A percentile compares a stretch with the other conserved stretches of the same genome.
Conservation (phyloP, 2,888 invertebrate species). For the Bellardia bayeri region DNA sequence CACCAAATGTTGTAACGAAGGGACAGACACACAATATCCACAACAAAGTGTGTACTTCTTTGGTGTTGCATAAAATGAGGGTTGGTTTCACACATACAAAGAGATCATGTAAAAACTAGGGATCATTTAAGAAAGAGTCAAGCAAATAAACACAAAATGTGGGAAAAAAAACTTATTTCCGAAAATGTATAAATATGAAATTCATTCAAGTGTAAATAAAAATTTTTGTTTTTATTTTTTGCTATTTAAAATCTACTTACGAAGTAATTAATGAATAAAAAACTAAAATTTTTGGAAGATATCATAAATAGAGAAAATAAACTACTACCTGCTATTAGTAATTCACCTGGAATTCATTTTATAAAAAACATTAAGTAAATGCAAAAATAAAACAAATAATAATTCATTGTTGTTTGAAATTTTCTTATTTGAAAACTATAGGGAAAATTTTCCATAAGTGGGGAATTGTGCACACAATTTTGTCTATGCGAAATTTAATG, state of each 20-base stretch:
- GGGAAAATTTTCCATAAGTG: background rate
- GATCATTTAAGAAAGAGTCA: constrained; percentile 31
- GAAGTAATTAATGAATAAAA: constrained; percentile 15
- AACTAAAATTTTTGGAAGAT: constrained; percentile 28
- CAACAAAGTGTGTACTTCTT: constrained; percentile 5
- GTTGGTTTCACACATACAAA: constrained; percentile 29
- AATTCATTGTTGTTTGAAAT: background rate
- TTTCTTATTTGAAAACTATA: background rate
- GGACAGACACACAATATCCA: background rate
- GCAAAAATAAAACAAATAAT: background rate
- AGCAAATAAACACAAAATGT: constrained; percentile 44
- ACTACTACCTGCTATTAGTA: constrained; percentile 37
- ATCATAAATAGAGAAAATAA: constrained; percentile 14
- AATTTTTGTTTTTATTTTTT: constrained; percentile 9
- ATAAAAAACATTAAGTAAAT: constrained; percentile 21
- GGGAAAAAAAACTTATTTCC: constrained; percentile 58
- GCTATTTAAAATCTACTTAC: constrained; percentile 4
- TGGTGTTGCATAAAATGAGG: constrained; percentile 5
- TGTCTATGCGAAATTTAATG: no score
- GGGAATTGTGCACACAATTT: background rate
- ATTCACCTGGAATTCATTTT: constrained; percentile 28
- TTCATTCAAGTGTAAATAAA: constrained; percentile 59
- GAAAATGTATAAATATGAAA: constrained; percentile 31
- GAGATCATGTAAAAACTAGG: constrained; percentile 29
- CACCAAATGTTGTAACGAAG: background rate